Conservation (phyloP, 2,888 invertebrate species). For the Apodemia duryi region DNA sequence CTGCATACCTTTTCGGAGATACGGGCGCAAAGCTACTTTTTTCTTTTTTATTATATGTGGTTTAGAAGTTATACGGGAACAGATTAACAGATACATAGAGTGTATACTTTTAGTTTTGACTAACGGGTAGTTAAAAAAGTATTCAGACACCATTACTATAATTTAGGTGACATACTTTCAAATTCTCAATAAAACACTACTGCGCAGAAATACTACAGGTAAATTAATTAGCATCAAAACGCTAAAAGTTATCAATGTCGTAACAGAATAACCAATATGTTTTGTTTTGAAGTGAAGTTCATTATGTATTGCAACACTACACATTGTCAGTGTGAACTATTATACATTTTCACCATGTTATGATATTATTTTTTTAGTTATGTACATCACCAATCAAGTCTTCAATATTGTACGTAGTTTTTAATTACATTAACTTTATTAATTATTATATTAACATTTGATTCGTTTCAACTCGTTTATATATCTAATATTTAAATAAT, state of each 20-base stretch:
- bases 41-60: too few species aligned
- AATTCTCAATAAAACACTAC: not conserved
- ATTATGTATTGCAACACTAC: not conserved
- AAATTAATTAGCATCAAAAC: slow-evolving; percentile 1
- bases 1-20: too few species aligned
- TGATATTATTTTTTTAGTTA: not conserved
- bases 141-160: not conserved
- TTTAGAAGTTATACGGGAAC: too few species aligned
- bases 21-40: too few species aligned
- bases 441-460: too few species aligned
- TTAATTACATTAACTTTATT: too few species aligned
- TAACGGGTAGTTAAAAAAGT: too few species aligned
- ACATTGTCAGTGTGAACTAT: not conserved
- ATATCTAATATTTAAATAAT: too few species aligned
- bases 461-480: too few species aligned
- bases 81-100: too few species aligned
- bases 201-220: slow-evolving; percentile 1
- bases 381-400: slow-evolving; percentile 5
- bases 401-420: slow-evolving; percentile 8
- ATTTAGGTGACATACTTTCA: not conserved
- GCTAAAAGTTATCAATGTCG: slow-evolving; percentile 7
- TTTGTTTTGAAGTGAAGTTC: slow-evolving; percentile 4
- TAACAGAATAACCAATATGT: not conserved
- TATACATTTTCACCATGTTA: not conserved
- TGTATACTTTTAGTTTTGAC: too few species aligned